Conservation (phyloP, 1,140 invertebrate species). For the Mactra quadrangularis region DNA sequence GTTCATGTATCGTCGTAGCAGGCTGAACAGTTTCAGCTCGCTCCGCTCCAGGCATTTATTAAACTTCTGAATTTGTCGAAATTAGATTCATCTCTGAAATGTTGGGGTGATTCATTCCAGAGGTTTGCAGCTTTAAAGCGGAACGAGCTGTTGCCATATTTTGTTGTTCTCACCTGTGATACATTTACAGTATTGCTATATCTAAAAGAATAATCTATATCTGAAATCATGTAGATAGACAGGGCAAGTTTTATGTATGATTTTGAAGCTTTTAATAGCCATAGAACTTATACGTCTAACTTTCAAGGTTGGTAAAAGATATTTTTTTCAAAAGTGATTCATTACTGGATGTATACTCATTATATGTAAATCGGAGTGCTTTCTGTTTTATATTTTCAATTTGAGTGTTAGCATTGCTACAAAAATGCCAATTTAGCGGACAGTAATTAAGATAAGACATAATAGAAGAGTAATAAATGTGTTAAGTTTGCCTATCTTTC, state of each 20-base stretch:
- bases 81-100: constrained; percentile 12
- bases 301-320: neutral
- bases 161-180: constrained; percentile 9
- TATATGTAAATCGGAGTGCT: neutral
- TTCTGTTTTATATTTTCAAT: neutral
- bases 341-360: no score
- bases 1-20: no score
- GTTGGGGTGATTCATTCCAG: constrained; percentile 10
- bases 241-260: neutral
- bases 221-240: constrained; percentile 21
- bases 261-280: neutral
- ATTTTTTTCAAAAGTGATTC: no score
- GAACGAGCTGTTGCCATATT: constrained; percentile 14
- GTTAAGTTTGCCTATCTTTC: neutral
- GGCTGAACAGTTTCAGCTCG: neutral
- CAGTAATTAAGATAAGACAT: constrained; percentile 14
- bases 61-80: constrained; percentile 3
- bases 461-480: neutral
- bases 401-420: neutral
- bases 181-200: constrained; percentile 3
- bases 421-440: neutral
- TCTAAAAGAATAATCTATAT: constrained; percentile 15
- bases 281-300: neutral
- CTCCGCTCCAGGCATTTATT: constrained; percentile 3
- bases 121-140: constrained; percentile 3